A percentile compares a stretch with the other conserved stretches of the same genome.
Evolutionary conservation across 1,140 invertebrate genomes (phyloP).

Genomic region (Dolichoris vasculosae): DNA sequence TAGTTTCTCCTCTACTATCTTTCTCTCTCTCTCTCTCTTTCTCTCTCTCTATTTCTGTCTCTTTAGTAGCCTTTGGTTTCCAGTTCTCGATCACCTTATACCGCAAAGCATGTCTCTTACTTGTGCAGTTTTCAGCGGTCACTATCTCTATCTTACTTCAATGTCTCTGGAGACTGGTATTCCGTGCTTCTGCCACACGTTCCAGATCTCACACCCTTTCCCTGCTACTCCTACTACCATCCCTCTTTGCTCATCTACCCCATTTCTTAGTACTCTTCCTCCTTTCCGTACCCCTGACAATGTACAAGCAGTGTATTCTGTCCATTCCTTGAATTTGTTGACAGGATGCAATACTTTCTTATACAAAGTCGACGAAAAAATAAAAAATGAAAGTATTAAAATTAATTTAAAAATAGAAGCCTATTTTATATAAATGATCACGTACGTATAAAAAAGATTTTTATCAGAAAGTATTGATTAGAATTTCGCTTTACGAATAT

Average conservation of each 20-base stretch:
- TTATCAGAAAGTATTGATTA: too few relatives aligned
- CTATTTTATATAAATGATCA: too few relatives aligned
- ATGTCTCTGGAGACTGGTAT: constrained; percentile 50
- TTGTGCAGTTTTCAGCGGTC: not conserved
- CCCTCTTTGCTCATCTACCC: not conserved
- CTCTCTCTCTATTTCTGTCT: constrained; percentile 7
- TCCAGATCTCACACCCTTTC: constrained; percentile 57
- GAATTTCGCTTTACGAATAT: too few relatives aligned
- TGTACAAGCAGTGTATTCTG: constrained; percentile 24
- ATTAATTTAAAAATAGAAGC: not conserved
- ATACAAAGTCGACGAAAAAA: not conserved
- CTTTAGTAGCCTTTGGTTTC: constrained; percentile 28
- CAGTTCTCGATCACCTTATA: constrained; percentile 48
- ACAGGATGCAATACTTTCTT: constrained; percentile 4
- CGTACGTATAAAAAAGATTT: too few relatives aligned
- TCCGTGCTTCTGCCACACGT: constrained; percentile 62
- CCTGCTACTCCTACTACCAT: constrained; percentile 2
- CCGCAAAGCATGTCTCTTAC: constrained; percentile 52
- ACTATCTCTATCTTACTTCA: constrained; percentile 11
- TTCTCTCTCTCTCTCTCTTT: not conserved
- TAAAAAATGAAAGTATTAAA: not conserved
- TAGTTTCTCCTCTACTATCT: constrained; percentile 25
- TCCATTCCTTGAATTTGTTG: constrained; percentile 22
- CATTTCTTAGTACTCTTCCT: constrained; percentile 41
- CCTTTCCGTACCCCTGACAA: constrained; percentile 7